Conservation (phyloP, 2,797 vertebrate species). For the Sibirionetta formosa region DNA sequence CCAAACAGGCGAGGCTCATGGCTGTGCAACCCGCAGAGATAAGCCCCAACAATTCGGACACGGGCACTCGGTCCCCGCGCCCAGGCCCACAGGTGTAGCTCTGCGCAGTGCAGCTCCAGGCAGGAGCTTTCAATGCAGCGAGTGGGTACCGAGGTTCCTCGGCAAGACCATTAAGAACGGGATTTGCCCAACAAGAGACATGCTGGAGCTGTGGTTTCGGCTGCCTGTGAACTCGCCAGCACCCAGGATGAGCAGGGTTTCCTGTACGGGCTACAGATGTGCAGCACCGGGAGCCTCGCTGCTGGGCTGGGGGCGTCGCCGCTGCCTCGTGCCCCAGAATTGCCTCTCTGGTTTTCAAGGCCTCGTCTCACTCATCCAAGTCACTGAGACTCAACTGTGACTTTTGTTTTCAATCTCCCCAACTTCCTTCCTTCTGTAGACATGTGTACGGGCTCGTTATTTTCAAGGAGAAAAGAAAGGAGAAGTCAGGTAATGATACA, state of each 20-base stretch:
- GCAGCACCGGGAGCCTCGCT: neutral
- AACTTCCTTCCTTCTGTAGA: neutral
- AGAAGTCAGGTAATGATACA: neutral
- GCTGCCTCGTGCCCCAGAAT: neutral
- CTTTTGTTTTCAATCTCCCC: neutral
- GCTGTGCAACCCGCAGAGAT: neutral
- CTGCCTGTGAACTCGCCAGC: neutral
- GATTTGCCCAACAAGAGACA: neutral
- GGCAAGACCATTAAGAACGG: neutral
- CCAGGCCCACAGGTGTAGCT: rapidly evolving
- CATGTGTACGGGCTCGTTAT: neutral
- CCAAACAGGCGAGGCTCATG: neutral
- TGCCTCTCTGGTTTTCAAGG: neutral
- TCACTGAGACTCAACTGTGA: neutral
- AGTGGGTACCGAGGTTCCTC: neutral
- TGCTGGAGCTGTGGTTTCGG: rapidly evolving
- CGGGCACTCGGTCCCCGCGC: rapidly evolving
- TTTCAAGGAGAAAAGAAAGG: constrained; percentile 23
- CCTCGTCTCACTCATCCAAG: neutral
- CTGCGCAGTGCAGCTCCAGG: neutral
- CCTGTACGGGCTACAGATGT: rapidly evolving
- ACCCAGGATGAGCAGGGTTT: neutral
- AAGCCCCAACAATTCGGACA: rapidly evolving
- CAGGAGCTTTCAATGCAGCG: neutral
- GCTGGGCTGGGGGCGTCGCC: neutral